Base-by-base conservation (phyloP, 2,888 invertebrate species). In the Tolmerus cingulatus region DNA sequence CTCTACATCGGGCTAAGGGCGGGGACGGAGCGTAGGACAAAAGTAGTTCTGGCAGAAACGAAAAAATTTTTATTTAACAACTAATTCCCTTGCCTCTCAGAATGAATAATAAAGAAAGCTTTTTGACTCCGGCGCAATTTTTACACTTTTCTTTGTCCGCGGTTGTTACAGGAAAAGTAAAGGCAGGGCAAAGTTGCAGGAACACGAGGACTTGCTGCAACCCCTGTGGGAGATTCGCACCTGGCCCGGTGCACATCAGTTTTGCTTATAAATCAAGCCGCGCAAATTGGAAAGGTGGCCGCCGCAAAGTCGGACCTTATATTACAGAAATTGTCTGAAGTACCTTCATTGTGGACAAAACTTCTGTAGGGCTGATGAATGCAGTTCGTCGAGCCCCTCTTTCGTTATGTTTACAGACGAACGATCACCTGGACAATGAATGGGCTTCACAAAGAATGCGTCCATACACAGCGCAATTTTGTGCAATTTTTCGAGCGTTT, bases 301-400 rank as follows among this genome's bases (percentile, higher is more conserved):
- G 40, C 16, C 4, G 14, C 43, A 16, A 43, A 43, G 46, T 37
- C 43, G 14, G 43, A 19, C 12, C 78, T 46, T 78, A 78, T 78
- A 78, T 78, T 78, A 78, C 43, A 78, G 66, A 78, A 78, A 78
- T 78, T 78, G 78, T 78, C 78, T 78, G 40, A 78, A 78, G 78
- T 43, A 27, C 40, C 9, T 78, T 78, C 40, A 66, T 66, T 66
- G 66, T 66, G 27, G 27, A 27, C 27, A 66, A 66, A 66, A 66
- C 66, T 9, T 66, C 66, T 27, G 66, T 14, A 66, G 66, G 66
- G 66, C 27, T 66, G 66, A 66, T 66, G 66, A 66, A 66, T 66
- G 27, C 27, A 66, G 23, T 66, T 12, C 66, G 19, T 19, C 12
- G 19, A 19, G 27, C 66, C 66, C 66, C 66, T 66, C 27, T 66